Evolutionary conservation across 37 sponge, comb jelly and placozoan species (phyloP), one percentile per base, ranked within the genome.

Genomic region (Mnemiopsis leidyi): DNA sequence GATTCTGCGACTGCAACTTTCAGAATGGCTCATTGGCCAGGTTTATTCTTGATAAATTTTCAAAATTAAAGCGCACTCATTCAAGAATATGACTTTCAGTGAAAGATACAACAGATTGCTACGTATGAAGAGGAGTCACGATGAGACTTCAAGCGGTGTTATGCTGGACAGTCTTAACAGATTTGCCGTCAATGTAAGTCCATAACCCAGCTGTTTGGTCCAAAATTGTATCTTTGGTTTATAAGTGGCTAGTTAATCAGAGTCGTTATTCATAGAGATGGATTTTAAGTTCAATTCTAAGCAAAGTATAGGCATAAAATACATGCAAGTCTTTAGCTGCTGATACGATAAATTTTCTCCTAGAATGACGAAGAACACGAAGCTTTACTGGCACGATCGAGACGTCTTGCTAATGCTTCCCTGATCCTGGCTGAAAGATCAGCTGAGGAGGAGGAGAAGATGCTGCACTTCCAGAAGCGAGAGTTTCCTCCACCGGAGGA

Each of bases 101-200:
- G 79, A 77, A 36, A 31, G 79, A 32, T 77, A 77, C 79, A 77
- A 77, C 36, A 28, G 79, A 34, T 36, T 77, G 33, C 9, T 34
- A 20, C 26, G 32, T 5, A 77, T 32, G 32, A 77, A 77, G 79
- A 28, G 79, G 35, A 20, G 79, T 28, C 32, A 31, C 3, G 79
- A 77, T 20, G 34, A 31, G 36, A 77, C 79, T 1, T 13, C 79
- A 32, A 77, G 18, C 33, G 79, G 79, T 1, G 79, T 77, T 28
- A 32, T 77, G 20, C 34, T 77, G 35, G 79, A 77, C 1, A 3
- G 36, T 31, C 79, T 77, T 3, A 77, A 77, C 79, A 28, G 79
- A 32, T 77, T 77, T 34, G 32, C 79, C 5, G 79, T 77, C 20
- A 77, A 77, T 28, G 61, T 48, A 48, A 18, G 61, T 48, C n/a